Conservation (phyloP, 2,797 vertebrate species). For the Tapirus indicus region DNA sequence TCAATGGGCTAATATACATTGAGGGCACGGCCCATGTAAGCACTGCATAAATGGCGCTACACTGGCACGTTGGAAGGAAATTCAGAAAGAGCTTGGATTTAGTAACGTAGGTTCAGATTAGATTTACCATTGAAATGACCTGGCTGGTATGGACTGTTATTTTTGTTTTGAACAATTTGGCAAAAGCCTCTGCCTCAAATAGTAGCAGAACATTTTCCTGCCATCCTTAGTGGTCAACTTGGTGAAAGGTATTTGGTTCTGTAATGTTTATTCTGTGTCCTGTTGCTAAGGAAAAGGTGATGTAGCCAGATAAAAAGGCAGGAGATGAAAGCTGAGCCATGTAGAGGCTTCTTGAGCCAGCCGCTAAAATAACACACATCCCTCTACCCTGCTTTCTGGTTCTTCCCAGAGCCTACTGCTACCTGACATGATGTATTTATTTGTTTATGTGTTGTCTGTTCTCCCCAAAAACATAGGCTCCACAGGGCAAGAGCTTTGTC, state of each 20-base stretch:
- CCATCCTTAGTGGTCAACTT: conserved; percentile 10
- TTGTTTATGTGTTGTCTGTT: not conserved
- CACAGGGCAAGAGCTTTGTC: not conserved
- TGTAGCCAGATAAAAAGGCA: conserved; percentile 18
- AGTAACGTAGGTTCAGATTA: not conserved
- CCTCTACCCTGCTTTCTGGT: not conserved
- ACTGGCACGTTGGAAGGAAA: not conserved
- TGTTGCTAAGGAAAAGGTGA: conserved; percentile 76
- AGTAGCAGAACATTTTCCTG: conserved; percentile 60
- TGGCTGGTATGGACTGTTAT: not conserved
- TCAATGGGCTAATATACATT: not conserved
- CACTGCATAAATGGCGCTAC: not conserved
- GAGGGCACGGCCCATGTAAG: not conserved
- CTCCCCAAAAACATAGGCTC: not conserved
- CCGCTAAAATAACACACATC: not conserved
- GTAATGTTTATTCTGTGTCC: conserved; percentile 58
- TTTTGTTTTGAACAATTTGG: conserved; percentile 62
- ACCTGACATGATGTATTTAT: not conserved
- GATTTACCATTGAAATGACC: not conserved
- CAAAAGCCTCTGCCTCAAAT: conserved; percentile 34
- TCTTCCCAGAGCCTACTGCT: not conserved
- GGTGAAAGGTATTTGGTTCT: conserved; percentile 53
- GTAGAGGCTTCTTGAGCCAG: not conserved
- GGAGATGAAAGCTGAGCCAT: not conserved
- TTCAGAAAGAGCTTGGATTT: not conserved